These are phyloP conservation scores for Chunga burmeisteri DNA, from an alignment of 2,113 vertebrate genomes.

Conservation along the genomic window DNA sequence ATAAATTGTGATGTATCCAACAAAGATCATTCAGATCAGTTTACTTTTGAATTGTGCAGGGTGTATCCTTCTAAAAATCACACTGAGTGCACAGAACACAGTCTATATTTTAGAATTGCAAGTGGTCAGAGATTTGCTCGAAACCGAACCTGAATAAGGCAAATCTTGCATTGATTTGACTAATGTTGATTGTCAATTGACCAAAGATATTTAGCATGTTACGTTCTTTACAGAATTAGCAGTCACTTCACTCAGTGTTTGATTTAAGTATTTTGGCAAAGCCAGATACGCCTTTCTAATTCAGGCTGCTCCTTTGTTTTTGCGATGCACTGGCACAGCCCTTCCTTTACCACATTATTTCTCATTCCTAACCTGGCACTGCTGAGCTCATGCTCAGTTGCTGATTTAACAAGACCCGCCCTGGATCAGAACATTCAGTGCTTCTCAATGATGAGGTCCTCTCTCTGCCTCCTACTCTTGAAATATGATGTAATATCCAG, in stretches of 20 bases:
- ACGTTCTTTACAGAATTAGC: constrained; percentile 5
- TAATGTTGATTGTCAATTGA: constrained; percentile 6
- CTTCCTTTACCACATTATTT: not conserved
- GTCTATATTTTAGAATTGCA: constrained; percentile 44
- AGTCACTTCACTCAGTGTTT: not conserved
- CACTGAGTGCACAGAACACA: constrained; percentile 17
- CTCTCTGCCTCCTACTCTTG: not conserved
- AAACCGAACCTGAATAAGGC: constrained; percentile 58
- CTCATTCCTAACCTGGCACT: not conserved
- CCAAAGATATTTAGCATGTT: not conserved
- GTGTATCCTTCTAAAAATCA: constrained; percentile 7
- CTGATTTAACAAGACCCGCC: not conserved
- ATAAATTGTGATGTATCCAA: not conserved
- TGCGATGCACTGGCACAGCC: not conserved
- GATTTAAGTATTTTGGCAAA: constrained; percentile 35
- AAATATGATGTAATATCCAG: constrained; percentile 5
- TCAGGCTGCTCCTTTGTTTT: not conserved
- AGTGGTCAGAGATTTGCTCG: constrained; percentile 55
- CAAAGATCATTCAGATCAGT: constrained; percentile 14
- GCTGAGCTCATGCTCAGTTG: constrained; percentile 12
- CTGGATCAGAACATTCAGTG: not conserved
- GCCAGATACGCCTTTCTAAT: not conserved
- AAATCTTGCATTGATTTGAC: constrained; percentile 61
- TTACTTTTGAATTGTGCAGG: constrained; percentile 27
- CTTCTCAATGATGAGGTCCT: not conserved